Base-by-base conservation (phyloP, 1,140 invertebrate species). In the Amphibalanus amphitrite region DNA sequence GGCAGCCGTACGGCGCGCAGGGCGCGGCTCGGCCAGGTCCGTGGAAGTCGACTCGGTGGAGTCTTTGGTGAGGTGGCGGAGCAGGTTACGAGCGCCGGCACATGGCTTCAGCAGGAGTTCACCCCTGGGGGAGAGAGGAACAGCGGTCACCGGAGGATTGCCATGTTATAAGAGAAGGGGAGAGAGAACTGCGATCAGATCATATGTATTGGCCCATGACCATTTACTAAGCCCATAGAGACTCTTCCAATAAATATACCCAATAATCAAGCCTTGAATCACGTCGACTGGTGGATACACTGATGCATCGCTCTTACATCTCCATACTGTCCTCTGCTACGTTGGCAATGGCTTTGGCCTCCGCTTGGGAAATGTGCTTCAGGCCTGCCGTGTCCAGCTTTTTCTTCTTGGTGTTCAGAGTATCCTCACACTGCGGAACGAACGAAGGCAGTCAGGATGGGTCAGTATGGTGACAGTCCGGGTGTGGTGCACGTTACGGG, bases 61-160 rank as follows among this genome's bases (percentile, higher is more conserved):
- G 20, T 59, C 47, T 25, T 72, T 70, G 29, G 69, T 71, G 71
- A 74, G 73, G 70, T 75, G 71, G 28, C 70, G 68, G 20, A 76
- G 68, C 29, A 76, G 65, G 69, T 76, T 75, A 30, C 75, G 71
- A 28, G 75, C 74, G 23, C 75, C 75, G 59, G 75, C 74, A 47
- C 74, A 73, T 13, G 75, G 75, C n/a, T 74, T 74, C 68, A 76
- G 69, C n/a, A 76, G 72, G 33, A 59, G 69, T 25, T 76, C 74
- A 65, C 75, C 72, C 23, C 75, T 76, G 65, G n/a, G 29, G 47
- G 47, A 1, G 47, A 38, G 33, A 38, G 33, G 15, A 4, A 38
- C 33, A 38, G 33, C 33, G 33, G 33, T 38, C 33, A 38, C 4
- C 33, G 15, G 33, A 15, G 15, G 33, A 38, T 38, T 15, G 15